Evolutionary conservation across 2,797 vertebrate species (phyloP).

Genomic region (Gymnoscopelus microlampas): DNA sequence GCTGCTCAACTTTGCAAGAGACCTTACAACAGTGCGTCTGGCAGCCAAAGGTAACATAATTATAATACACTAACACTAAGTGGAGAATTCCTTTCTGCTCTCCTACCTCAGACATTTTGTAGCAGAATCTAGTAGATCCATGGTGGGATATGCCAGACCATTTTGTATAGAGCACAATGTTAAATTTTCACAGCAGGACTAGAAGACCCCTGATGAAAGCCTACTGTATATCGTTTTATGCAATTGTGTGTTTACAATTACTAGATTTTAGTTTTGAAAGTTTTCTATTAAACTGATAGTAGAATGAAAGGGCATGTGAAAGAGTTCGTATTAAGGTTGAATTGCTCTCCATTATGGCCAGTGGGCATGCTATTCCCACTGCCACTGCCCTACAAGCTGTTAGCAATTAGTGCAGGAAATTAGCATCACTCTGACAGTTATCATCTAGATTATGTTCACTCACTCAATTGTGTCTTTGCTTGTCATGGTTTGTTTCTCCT

Average conservation of each 20-base stretch:
- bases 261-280: background rate
- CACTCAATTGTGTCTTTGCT: too few species aligned
- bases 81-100: background rate
- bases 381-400: too few species aligned
- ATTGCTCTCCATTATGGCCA: too few species aligned
- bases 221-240: background rate
- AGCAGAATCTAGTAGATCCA: background rate
- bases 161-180: background rate
- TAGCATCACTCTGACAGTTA: too few species aligned
- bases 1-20: constrained; percentile 94
- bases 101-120: background rate
- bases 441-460: too few species aligned
- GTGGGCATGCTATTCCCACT: too few species aligned
- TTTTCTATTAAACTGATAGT: too few species aligned
- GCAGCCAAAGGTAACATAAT: constrained; percentile 92
- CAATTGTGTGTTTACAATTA: constrained; percentile 3
- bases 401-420: too few species aligned
- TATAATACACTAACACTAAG: constrained; percentile 1
- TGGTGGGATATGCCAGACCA: background rate
- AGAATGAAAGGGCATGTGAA: too few species aligned
- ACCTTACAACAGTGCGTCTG: constrained; percentile 91
- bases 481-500: too few species aligned
- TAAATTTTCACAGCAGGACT: background rate
- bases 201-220: background rate
- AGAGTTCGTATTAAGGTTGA: too few species aligned